These are phyloP conservation scores for Platycheirus albimanus DNA, from an alignment of 2,888 invertebrate genomes.

Conservation along the genomic window DNA sequence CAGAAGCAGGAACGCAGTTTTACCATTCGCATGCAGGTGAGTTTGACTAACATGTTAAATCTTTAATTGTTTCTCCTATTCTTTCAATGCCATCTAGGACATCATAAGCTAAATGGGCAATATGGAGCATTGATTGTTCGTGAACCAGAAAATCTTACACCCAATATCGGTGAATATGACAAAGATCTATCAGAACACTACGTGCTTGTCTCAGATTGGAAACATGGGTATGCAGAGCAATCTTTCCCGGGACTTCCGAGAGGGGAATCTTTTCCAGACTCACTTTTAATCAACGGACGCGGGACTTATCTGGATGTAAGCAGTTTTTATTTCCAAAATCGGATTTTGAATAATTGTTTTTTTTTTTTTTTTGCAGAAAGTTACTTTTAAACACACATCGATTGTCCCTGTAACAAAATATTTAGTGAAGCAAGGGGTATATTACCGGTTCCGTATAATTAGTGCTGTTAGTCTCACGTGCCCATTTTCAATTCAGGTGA, in stretches of 20 bases:
- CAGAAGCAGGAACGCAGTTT: constrained; percentile 91
- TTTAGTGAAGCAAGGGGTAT: constrained; percentile 76
- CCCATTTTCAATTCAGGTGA: constrained; percentile 79
- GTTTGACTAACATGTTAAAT: not conserved
- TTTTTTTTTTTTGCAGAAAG: constrained; percentile 28
- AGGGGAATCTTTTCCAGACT: constrained; percentile 75
- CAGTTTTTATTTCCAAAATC: too few species aligned
- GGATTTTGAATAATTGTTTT: too few species aligned
- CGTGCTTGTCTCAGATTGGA: constrained; percentile 91
- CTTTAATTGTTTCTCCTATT: too few species aligned
- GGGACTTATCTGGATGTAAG: constrained; percentile 76
- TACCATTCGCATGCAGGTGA: constrained; percentile 83
- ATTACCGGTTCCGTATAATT: constrained; percentile 81
- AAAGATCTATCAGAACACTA: constrained; percentile 88
- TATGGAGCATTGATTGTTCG: constrained; percentile 90
- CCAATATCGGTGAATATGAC: constrained; percentile 87
- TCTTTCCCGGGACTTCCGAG: constrained; percentile 77
- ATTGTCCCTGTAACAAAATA: constrained; percentile 76
- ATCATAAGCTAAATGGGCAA: constrained; percentile 90
- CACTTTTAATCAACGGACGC: constrained; percentile 79
- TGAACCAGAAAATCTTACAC: constrained; percentile 85
- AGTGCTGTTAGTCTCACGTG: constrained; percentile 80
- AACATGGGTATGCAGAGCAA: constrained; percentile 84
- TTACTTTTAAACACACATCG: constrained; percentile 29
- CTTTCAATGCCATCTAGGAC: too few species aligned